These are phyloP conservation scores for Sinonovacula constricta DNA, from an alignment of 1,140 invertebrate species.

Conservation along the genomic window DNA sequence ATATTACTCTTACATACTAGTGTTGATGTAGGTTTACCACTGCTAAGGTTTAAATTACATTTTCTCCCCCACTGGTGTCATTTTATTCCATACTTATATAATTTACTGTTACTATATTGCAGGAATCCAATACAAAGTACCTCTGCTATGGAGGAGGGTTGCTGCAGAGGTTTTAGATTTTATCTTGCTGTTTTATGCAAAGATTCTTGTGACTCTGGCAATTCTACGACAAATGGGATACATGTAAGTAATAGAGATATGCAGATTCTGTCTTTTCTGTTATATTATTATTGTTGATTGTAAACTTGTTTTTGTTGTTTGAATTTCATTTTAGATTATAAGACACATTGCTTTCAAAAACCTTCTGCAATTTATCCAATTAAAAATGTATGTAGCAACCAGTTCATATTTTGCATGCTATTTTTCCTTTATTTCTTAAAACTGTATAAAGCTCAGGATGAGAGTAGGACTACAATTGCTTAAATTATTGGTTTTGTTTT, in stretches of 20 bases:
- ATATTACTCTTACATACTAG: background rate
- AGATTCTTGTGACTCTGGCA: slow-evolving; percentile 87
- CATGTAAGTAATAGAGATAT: slow-evolving; percentile 80
- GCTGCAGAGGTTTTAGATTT: slow-evolving; percentile 92
- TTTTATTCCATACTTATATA: background rate
- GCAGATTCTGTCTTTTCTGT: too few species aligned
- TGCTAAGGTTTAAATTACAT: background rate
- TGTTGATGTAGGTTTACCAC: background rate
- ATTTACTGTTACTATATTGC: slow-evolving; percentile 32
- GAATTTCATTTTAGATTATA: background rate
- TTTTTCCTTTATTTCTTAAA: background rate
- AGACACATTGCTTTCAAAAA: slow-evolving; percentile 15
- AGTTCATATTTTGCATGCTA: slow-evolving; percentile 4
- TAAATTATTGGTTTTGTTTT: background rate
- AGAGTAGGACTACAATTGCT: background rate
- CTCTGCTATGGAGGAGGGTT: slow-evolving; percentile 91
- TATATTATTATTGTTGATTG: too few species aligned
- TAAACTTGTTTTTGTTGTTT: background rate
- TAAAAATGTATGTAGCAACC: slow-evolving; percentile 8
- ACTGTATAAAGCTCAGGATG: background rate
- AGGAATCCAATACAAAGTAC: slow-evolving; percentile 85
- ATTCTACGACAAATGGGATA: slow-evolving; percentile 88
- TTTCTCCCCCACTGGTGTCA: background rate
- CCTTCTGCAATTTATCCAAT: background rate
- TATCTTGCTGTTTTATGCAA: slow-evolving; percentile 89